Base-by-base conservation (phyloP, 2,888 invertebrate species). In the Ennomos quercinarius region DNA sequence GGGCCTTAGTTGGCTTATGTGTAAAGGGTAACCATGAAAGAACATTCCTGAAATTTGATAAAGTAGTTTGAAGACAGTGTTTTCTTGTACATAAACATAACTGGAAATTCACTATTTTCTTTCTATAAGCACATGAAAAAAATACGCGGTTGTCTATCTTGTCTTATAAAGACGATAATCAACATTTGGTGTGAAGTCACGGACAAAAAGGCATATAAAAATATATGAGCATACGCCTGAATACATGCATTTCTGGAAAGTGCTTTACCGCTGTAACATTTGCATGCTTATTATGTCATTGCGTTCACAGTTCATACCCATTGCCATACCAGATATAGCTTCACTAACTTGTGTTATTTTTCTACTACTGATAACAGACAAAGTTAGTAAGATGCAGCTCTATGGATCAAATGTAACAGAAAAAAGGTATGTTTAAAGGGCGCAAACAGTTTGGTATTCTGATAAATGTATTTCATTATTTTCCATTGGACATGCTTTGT, bases 271-370 rank as follows among this genome's bases (percentile, higher is more conserved):
- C 51, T 51, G 49, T 54, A 54, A 54, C 59, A 60, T 42, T 51
- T 44, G 62, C 68, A 66, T 68, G 70, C 67, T 67, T 66, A 67
- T 69, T 66, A 59, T 69, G 70, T 68, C 64, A 68, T 66, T 67
- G 57, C 67, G 62, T 61, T 67, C 48, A 59, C 58, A 55, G 48
- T 57, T 61, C 60, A 62, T 69, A 54, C 27, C 63, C 72, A 70
- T 61, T 57, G 39, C 63, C 70, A 73, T 71, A 27, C 45, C 34
- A 34, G 64, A 59, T 43, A 59, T 43, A 66, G 76, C 76, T 75
- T 68, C 67, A 76, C 76, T 76, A 76, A 76, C 72, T 69, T 66
- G 17, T 44, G 17, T 12, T n/a, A 46, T n/a, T 38, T 9, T 35
- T 11, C 17, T 3, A 17, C 35, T 10, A 45, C 34, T 45, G 39